phyloP scores from a whole-genome alignment of 2,888 invertebrate species.

The Drosophila atroscutellata region DNA sequence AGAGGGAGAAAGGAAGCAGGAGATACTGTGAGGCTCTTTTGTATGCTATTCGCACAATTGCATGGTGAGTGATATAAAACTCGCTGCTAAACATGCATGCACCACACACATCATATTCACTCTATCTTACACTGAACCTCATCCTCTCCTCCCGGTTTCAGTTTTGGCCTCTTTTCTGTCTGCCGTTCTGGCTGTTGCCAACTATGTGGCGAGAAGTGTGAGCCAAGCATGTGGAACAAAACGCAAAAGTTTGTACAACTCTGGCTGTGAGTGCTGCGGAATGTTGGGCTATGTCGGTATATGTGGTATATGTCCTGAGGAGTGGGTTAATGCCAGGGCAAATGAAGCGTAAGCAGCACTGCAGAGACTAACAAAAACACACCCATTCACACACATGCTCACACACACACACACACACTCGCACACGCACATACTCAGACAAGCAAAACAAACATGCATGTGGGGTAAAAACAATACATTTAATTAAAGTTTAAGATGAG shows the following conservation, averaged over 20 bases:
- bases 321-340: conserved; percentile 41
- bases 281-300: conserved; percentile 20
- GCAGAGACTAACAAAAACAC: conserved; percentile 23
- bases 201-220: conserved; percentile 66
- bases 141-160: background rate
- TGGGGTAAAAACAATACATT: conserved; percentile 74
- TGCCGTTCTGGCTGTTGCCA: conserved; percentile 16
- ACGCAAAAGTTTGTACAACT: conserved; percentile 74
- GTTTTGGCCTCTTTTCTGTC: background rate
- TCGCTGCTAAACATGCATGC: conserved; percentile 57
- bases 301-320: conserved; percentile 6
- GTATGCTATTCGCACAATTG: conserved; percentile 67
- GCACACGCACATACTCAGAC: conserved; percentile 2
- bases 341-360: conserved; percentile 70
- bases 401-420: conserved; percentile 1
- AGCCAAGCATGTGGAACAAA: conserved; percentile 78
- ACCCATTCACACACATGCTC: conserved; percentile 21
- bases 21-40: conserved; percentile 37
- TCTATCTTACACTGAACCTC: conserved; percentile 1
- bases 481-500: conserved; percentile 79
- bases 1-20: background rate
- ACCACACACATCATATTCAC: conserved; percentile 42
- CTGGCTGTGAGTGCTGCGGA: conserved; percentile 38
- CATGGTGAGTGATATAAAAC: conserved; percentile 75
- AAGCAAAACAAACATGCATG: conserved; percentile 14